Evolutionary conservation across 2,797 vertebrate species (phyloP).

Genomic region (Tenualosa thibaudeaui): DNA sequence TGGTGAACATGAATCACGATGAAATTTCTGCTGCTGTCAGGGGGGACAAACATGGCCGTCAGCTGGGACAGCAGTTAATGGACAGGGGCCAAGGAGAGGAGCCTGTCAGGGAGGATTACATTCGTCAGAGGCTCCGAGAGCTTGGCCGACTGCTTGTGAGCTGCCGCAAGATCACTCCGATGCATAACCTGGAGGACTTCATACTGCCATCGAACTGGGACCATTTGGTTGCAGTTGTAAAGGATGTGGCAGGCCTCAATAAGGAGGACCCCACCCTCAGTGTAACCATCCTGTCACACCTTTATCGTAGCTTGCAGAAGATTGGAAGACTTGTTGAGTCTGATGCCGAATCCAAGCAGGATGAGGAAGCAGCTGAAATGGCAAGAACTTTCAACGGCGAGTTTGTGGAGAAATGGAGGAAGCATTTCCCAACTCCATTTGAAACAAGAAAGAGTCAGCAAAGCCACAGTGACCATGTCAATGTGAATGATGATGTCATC

Average conservation of each 20-base stretch:
- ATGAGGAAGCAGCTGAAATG: neutral
- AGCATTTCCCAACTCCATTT: neutral
- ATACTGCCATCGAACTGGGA: neutral
- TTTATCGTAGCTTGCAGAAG: neutral
- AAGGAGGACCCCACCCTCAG: neutral
- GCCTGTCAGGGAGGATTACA: neutral
- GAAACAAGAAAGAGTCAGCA: neutral
- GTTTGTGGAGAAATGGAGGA: conserved; percentile 2
- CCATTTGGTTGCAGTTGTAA: neutral
- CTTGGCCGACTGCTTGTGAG: neutral
- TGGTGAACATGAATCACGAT: neutral
- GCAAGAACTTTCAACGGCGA: conserved; percentile 5
- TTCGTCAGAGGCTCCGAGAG: neutral
- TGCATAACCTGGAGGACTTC: neutral
- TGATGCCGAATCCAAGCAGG: neutral
- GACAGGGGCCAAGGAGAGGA: neutral
- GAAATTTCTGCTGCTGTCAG: neutral
- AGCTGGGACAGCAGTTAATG: neutral
- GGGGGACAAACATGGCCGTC: neutral
- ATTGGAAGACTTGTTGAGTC: neutral
- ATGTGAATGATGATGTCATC: too few relatives aligned
- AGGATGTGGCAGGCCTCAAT: neutral
- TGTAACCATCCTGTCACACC: neutral
- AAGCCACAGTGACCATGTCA: neutral
- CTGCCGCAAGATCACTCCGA: neutral